A percentile compares a stretch with the other conserved stretches of the same genome.
Conservation (phyloP, 2,888 invertebrate genomes). For the Agriopis leucophaearia region DNA sequence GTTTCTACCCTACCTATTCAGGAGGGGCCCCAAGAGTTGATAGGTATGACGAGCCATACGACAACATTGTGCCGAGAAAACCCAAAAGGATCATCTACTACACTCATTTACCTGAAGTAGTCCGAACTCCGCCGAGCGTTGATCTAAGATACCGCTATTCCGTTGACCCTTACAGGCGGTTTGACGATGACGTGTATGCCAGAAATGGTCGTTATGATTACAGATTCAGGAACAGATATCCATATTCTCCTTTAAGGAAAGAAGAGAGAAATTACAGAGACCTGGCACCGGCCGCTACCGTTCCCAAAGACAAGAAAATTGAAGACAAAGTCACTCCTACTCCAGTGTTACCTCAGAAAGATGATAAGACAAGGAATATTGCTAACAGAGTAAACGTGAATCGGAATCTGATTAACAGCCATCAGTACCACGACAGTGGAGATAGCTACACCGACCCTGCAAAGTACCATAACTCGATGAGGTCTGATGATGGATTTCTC, state of each 20-base stretch:
- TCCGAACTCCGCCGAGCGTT: constrained; percentile 87
- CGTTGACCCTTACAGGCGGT: constrained; percentile 76
- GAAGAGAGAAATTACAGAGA: constrained; percentile 82
- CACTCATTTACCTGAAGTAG: constrained; percentile 89
- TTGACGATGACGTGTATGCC: constrained; percentile 74
- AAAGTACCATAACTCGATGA: constrained; percentile 72
- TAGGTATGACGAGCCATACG: constrained; percentile 76
- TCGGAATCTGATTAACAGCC: constrained; percentile 76
- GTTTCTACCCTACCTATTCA: constrained; percentile 62
- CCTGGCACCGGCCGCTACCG: constrained; percentile 72
- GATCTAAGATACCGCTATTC: constrained; percentile 85
- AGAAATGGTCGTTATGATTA: constrained; percentile 79
- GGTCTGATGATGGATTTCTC: constrained; percentile 74
- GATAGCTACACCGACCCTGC: constrained; percentile 70
- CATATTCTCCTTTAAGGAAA: constrained; percentile 76
- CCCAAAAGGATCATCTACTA: constrained; percentile 90
- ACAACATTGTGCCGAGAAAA: constrained; percentile 76
- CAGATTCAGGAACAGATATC: constrained; percentile 74
- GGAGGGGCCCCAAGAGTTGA: constrained; percentile 66
- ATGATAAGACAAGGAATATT: constrained; percentile 63
- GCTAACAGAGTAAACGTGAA: constrained; percentile 59
- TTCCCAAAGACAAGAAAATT: constrained; percentile 74
- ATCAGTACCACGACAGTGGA: constrained; percentile 76
- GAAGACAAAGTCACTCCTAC: constrained; percentile 82
- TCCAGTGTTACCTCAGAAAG: constrained; percentile 76